phyloP scores from a whole-genome alignment of 2,888 invertebrate genomes.

The Protodeltote pygarga region DNA sequence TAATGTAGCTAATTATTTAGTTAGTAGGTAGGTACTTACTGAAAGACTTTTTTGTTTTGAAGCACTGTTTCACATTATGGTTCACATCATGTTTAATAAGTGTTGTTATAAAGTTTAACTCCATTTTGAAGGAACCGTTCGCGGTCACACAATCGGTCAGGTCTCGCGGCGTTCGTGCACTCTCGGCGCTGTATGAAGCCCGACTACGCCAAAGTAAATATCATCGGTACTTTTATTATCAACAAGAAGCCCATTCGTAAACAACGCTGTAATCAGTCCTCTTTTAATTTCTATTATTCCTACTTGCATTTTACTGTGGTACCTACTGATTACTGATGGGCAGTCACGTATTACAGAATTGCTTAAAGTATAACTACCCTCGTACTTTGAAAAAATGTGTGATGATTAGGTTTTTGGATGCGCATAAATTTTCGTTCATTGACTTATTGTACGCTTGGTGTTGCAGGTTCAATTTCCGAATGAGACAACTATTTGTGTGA shows the following conservation, averaged over 20 bases:
- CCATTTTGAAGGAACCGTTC: constrained; percentile 66
- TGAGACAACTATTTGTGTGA: neutral
- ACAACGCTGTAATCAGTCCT: constrained; percentile 58
- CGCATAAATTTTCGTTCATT: neutral
- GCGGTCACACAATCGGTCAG: constrained; percentile 25
- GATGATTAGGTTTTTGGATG: neutral
- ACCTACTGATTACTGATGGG: constrained; percentile 20
- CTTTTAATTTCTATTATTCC: constrained; percentile 49
- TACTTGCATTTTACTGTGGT: constrained; percentile 33
- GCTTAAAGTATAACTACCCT: constrained; percentile 15
- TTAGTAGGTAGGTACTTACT: constrained; percentile 63
- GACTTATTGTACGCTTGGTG: neutral
- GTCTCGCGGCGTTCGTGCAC: constrained; percentile 54
- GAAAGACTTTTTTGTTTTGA: constrained; percentile 81
- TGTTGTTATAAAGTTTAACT: constrained; percentile 78
- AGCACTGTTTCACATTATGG: constrained; percentile 83
- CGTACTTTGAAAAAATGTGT: constrained; percentile 10
- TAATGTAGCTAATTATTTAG: no score
- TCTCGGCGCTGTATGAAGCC: constrained; percentile 50
- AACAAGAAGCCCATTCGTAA: constrained; percentile 59
- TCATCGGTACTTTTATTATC: constrained; percentile 67
- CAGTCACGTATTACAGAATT: constrained; percentile 26
- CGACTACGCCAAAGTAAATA: constrained; percentile 72
- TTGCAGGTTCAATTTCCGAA: neutral
- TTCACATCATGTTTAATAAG: constrained; percentile 83